Evolutionary conservation across 2,113 vertebrate genomes (phyloP), one percentile per base, ranked within the genome.

Genomic region (Hemibagrus wyckioides): DNA sequence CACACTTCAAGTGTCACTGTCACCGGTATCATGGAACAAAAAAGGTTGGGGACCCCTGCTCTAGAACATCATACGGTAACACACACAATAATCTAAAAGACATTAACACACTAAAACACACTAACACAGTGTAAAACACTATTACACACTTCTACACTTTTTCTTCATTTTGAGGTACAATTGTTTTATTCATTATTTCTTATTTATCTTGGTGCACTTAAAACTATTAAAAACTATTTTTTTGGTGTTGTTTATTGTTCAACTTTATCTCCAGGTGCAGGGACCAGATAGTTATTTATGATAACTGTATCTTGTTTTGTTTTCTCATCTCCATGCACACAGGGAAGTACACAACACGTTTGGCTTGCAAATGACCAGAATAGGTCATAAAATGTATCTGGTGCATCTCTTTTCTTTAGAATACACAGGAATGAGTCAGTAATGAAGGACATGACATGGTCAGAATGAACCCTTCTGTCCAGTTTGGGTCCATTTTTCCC

Each of bases 321-420:
- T 61, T 30, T 1, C 44, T 5, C 44, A 48, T 17, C 15, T 36
- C 19, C 8, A 36, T 73, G 3, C 1, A 10, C n/a, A 21, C 36
- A 25, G 39, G 21, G 36, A 41, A 0, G 21, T 21, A 41, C 1
- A 5, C 36, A 1, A 7, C 4, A 8, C 3, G 73, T 76, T 76
- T 76, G 75, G 4, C 52, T 77, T 77, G 75, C 75, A 77, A 30
- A 77, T 77, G 28, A 52, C 48, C 48, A 77, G 44, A 52, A 23
- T 15, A 28, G 28, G 6, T 52, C 28, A 0, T n/a, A 50, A 15
- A 52, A 52, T 15, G 28, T 13, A 15, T 77, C 73, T n/a, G 41
- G 73, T 6, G 13, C 10, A n/a, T 77, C 75, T 77, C 4, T 50
- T 77, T 75, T 77, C 75, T 28, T 30, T 28, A 0, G 8, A 52